Evolutionary conservation across 1,140 invertebrate genomes (phyloP).

Genomic region (Calosoma granatense): DNA sequence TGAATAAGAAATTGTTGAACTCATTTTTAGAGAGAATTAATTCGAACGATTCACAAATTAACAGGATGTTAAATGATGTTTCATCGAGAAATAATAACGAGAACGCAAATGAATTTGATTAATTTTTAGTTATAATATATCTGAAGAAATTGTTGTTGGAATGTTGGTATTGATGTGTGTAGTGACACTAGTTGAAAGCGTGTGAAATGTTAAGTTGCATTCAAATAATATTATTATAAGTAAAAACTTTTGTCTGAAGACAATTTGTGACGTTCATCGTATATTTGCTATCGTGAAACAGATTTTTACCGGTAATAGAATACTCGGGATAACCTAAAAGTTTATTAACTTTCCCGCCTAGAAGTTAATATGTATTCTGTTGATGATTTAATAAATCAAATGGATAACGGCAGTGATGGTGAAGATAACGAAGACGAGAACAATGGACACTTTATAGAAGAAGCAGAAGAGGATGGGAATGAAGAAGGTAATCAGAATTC

Average conservation of each 20-base stretch:
- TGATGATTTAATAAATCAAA: slow-evolving; percentile 13
- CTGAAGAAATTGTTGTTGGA: neutral
- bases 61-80: slow-evolving; percentile 13
- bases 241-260: too few relatives aligned
- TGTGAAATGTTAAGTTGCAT: too few relatives aligned
- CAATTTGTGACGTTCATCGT: too few relatives aligned
- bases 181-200: too few relatives aligned
- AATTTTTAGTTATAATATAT: slow-evolving; percentile 9
- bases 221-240: too few relatives aligned
- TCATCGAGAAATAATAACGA: slow-evolving; percentile 14
- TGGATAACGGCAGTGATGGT: slow-evolving; percentile 19
- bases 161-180: neutral
- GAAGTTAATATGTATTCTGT: slow-evolving; percentile 11
- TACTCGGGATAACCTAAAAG: slow-evolving; percentile 13
- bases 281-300: too few relatives aligned
- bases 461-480: slow-evolving; percentile 18
- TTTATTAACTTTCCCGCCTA: neutral
- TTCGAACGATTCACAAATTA: slow-evolving; percentile 24
- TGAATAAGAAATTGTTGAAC: slow-evolving; percentile 50
- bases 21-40: slow-evolving; percentile 49
- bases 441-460: slow-evolving; percentile 17
- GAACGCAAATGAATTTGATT: slow-evolving; percentile 8
- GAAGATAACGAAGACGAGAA: slow-evolving; percentile 20
- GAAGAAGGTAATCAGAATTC: too few relatives aligned
- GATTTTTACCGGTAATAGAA: too few relatives aligned